These are phyloP conservation scores for Pocillopora grandis DNA, from an alignment of 92 coral and sea anemone species.

Conservation along the genomic window DNA sequence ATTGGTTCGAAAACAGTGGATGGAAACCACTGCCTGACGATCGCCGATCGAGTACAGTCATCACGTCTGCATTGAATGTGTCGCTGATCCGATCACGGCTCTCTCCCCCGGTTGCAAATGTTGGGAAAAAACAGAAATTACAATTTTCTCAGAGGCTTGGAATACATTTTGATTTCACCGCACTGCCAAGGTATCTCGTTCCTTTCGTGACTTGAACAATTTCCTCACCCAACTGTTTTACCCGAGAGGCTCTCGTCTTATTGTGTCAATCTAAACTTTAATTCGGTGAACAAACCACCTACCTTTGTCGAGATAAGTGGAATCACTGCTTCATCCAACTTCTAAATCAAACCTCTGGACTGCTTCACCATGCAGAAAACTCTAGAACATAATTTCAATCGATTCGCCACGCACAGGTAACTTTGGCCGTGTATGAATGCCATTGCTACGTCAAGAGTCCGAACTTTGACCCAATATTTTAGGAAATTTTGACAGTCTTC, in stretches of 20 bases:
- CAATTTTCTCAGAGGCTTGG: too few species aligned
- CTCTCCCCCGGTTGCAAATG: too few species aligned
- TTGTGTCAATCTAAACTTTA: not conserved
- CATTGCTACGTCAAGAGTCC: not conserved
- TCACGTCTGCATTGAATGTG: too few species aligned
- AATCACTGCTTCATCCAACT: not conserved
- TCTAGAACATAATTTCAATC: not conserved
- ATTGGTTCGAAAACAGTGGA: too few species aligned
- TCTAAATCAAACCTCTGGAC: not conserved
- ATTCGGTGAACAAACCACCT: not conserved
- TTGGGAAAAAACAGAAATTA: too few species aligned
- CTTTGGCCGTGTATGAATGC: constrained; percentile 2
- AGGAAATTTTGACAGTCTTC: constrained; percentile 3
- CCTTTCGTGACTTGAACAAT: too few species aligned
- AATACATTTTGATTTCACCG: too few species aligned
- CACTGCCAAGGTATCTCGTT: too few species aligned
- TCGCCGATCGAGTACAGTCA: too few species aligned
- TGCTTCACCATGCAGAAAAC: not conserved
- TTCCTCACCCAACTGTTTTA: too few species aligned
- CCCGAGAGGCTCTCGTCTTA: not conserved
- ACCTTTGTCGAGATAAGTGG: not conserved
- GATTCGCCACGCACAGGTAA: constrained; percentile 5
- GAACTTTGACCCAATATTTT: not conserved
- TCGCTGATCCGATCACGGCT: too few species aligned
- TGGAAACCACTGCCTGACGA: too few species aligned